A percentile compares a stretch with the other conserved stretches of the same genome.
Evolutionary conservation across 2,797 vertebrate species (phyloP).

Genomic region (Scleropages formosus): DNA sequence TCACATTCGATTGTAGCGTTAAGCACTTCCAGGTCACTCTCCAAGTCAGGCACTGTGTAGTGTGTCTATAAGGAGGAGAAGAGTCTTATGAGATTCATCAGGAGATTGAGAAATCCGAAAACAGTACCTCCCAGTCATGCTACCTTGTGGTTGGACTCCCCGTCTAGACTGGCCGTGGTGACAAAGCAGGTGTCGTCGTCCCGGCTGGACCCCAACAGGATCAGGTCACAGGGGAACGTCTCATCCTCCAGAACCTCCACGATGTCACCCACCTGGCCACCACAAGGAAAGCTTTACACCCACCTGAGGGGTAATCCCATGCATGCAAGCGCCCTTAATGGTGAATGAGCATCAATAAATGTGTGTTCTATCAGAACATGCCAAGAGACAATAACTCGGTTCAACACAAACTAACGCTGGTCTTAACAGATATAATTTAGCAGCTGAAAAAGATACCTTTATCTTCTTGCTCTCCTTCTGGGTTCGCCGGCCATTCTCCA

Average conservation of each 20-base stretch:
- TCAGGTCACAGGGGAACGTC: slow-evolving; percentile 97
- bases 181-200: slow-evolving; percentile 86
- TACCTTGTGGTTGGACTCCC: slow-evolving; percentile 97
- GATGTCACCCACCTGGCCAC: slow-evolving; percentile 86
- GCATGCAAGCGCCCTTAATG: background rate
- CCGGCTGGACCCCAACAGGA: slow-evolving; percentile 85
- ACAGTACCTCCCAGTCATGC: background rate
- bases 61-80: slow-evolving; percentile 74
- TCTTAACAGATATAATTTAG: background rate
- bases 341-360: too few relatives aligned
- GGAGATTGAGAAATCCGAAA: background rate
- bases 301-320: background rate
- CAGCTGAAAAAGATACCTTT: slow-evolving; percentile 72
- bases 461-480: slow-evolving; percentile 90
- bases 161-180: slow-evolving; percentile 95
- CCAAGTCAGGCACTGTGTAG: slow-evolving; percentile 84
- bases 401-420: background rate
- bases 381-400: too few relatives aligned
- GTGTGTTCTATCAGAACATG: too few relatives aligned
- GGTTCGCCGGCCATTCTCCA: slow-evolving; percentile 77
- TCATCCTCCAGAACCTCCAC: slow-evolving; percentile 88
- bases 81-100: too few relatives aligned
- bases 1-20: slow-evolving; percentile 91
- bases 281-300: background rate
- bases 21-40: slow-evolving; percentile 78